Evolutionary conservation across 2,113 vertebrate species (phyloP).

Genomic region (Emydocephalus ijimae): DNA sequence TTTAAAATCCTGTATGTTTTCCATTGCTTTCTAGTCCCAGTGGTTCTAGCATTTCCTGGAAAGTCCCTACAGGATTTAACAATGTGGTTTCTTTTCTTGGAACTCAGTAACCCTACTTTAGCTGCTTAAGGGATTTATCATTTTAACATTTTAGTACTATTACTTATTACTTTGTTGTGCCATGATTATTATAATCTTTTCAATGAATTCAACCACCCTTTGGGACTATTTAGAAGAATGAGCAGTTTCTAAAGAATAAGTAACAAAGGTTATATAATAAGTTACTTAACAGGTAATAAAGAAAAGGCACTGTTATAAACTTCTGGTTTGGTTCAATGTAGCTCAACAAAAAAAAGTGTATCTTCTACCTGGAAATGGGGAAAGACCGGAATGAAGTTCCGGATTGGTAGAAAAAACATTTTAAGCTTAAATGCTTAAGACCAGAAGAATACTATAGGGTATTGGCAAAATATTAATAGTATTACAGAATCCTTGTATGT

Average conservation of each 20-base stretch:
- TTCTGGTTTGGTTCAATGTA: neutral
- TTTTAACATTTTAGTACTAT: neutral
- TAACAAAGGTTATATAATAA: neutral
- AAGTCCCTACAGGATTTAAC: neutral
- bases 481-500: neutral
- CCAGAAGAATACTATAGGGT: neutral
- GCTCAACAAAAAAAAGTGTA: neutral
- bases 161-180: neutral
- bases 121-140: neutral
- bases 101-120: neutral
- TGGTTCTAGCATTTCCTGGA: neutral
- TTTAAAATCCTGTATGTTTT: neutral
- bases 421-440: neutral
- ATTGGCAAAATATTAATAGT: neutral
- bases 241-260: neutral
- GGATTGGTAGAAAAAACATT: neutral
- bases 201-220: neutral
- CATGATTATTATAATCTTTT: neutral
- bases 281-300: neutral
- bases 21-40: neutral
- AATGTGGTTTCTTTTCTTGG: neutral
- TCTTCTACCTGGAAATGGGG: neutral
- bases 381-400: neutral
- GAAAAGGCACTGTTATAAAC: neutral
- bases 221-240: neutral